A percentile compares a stretch with the other conserved stretches of the same genome.
These are phyloP conservation scores for Drosophila mulleri DNA, from an alignment of 2,888 invertebrate genomes.

Conservation along the genomic window DNA sequence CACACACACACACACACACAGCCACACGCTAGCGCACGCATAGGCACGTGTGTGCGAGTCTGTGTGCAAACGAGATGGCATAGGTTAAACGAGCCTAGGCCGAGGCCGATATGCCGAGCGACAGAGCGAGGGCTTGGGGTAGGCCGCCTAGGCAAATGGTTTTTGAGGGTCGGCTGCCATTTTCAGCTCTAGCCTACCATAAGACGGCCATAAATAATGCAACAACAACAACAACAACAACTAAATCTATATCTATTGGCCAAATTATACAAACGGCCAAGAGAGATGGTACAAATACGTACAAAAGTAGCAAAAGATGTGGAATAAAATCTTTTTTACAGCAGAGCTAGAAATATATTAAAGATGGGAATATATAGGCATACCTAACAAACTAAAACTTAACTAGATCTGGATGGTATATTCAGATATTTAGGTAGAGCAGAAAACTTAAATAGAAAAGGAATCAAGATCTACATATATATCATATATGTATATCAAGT, in stretches of 20 bases:
- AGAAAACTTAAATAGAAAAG: too few relatives aligned
- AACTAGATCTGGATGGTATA: not conserved
- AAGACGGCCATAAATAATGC: conserved; percentile 34
- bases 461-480: too few relatives aligned
- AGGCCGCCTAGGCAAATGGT: conserved; percentile 11
- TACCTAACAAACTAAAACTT: not conserved
- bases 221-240: conserved; percentile 25
- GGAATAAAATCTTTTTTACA: not conserved
- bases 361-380: not conserved
- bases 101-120: conserved; percentile 21
- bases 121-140: not conserved
- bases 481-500: too few relatives aligned
- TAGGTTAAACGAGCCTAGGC: conserved; percentile 48
- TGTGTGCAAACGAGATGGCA: conserved; percentile 45
- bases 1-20: conserved; percentile 20
- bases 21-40: not conserved
- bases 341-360: not conserved
- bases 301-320: not conserved
- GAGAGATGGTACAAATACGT: not conserved
- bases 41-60: not conserved
- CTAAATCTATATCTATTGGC: conserved; percentile 8
- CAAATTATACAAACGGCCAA: not conserved
- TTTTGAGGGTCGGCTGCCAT: conserved; percentile 41
- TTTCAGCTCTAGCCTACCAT: conserved; percentile 39
- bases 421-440: too few relatives aligned